A percentile compares a stretch with the other conserved stretches of the same genome.
Conservation (phyloP, 2,797 vertebrate species). For the Clamator glandarius region DNA sequence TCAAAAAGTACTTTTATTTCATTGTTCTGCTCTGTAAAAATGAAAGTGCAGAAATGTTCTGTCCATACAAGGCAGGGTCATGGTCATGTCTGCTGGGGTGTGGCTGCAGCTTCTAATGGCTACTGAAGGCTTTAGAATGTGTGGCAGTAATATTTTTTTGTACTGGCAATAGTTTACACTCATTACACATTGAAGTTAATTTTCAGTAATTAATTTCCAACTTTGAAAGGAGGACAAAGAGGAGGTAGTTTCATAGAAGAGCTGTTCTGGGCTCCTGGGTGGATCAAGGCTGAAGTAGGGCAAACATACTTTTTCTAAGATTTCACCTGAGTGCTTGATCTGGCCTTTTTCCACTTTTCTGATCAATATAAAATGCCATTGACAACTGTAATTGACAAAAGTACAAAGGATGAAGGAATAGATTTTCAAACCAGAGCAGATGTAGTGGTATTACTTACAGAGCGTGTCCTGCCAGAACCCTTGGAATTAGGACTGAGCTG, state of each 20-base stretch:
- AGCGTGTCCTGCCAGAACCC: fast-evolving
- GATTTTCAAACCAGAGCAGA: not conserved
- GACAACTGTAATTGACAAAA: not conserved
- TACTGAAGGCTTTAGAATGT: fast-evolving
- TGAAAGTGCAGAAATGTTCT: not conserved
- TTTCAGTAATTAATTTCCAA: not conserved
- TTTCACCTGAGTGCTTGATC: not conserved
- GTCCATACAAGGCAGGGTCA: not conserved
- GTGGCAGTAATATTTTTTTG: too few species aligned
- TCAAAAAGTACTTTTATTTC: not conserved
- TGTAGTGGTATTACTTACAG: not conserved
- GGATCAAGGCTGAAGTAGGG: fast-evolving
- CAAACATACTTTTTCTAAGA: not conserved
- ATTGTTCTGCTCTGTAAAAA: not conserved
- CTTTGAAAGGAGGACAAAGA: fast-evolving
- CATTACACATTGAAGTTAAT: fast-evolving
- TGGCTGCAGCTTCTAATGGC: fast-evolving
- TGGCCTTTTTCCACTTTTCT: not conserved
- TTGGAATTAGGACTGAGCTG: not conserved
- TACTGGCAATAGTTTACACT: fast-evolving
- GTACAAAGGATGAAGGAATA: too few species aligned
- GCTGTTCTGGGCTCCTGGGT: too few species aligned
- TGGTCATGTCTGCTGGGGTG: fast-evolving
- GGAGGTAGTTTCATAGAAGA: not conserved
- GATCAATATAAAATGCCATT: fast-evolving